Conservation (phyloP, 2,888 invertebrate species). For the Sclerodermus sp. region DNA sequence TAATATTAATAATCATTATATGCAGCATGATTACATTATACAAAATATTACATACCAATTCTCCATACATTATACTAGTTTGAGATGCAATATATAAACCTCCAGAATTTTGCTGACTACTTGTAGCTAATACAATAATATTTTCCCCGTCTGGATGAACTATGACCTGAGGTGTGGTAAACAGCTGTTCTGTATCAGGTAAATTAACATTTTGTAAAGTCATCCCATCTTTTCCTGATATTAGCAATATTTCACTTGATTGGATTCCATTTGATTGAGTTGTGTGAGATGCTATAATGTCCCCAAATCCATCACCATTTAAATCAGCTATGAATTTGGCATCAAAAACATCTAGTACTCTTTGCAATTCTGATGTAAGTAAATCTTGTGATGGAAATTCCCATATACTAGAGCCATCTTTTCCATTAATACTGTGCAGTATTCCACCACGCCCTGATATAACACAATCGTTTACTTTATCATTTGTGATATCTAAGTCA, state of each 20-base stretch:
- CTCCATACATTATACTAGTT: slow-evolving; percentile 57
- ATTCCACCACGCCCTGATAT: slow-evolving; percentile 73
- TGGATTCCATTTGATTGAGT: slow-evolving; percentile 59
- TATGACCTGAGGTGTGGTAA: slow-evolving; percentile 72
- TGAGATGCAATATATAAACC: slow-evolving; percentile 70
- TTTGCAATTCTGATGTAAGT: slow-evolving; percentile 16
- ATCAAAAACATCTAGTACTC: slow-evolving; percentile 64
- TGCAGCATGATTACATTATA: slow-evolving; percentile 2
- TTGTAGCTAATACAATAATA: slow-evolving; percentile 71
- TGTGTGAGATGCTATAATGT: slow-evolving; percentile 72
- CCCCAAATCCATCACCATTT: slow-evolving; percentile 69
- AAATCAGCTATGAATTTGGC: slow-evolving; percentile 72
- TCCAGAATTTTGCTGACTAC: slow-evolving; percentile 72
- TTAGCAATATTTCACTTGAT: slow-evolving; percentile 68
- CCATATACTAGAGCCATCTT: slow-evolving; percentile 71
- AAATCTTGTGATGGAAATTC: slow-evolving; percentile 56
- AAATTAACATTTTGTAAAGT: slow-evolving; percentile 66
- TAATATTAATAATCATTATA: not conserved
- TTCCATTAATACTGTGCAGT: slow-evolving; percentile 68
- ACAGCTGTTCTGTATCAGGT: slow-evolving; percentile 69
- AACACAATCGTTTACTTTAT: slow-evolving; percentile 72
- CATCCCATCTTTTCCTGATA: slow-evolving; percentile 72
- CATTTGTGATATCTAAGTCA: slow-evolving; percentile 69
- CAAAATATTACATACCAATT: slow-evolving; percentile 48
- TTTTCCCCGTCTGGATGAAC: slow-evolving; percentile 65